These are phyloP conservation scores for Sabatieria punctata DNA, from an alignment of 2,888 invertebrate genomes.

Conservation along the genomic window DNA sequence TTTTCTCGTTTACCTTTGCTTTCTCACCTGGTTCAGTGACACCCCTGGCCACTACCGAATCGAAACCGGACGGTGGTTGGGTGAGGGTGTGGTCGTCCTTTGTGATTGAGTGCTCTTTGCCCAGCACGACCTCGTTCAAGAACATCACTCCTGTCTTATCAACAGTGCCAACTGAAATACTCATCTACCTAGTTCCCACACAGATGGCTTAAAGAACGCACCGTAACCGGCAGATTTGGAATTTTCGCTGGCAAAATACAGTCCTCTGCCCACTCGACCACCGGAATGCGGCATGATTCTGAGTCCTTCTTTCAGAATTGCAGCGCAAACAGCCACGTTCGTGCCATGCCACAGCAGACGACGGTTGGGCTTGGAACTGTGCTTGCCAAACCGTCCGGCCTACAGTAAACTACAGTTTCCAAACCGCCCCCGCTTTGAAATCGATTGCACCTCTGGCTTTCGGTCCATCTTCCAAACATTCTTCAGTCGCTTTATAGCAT, in stretches of 20 bases:
- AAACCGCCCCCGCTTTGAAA: not conserved
- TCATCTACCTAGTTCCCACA: slow-evolving; percentile 3
- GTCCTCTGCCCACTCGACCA: slow-evolving; percentile 35
- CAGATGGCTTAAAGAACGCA: slow-evolving; percentile 15
- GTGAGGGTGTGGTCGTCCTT: slow-evolving; percentile 25
- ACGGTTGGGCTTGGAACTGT: slow-evolving; percentile 29
- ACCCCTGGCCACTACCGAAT: slow-evolving; percentile 32
- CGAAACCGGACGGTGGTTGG: slow-evolving; percentile 31
- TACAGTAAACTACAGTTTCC: too few species aligned
- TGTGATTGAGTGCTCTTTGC: slow-evolving; percentile 32
- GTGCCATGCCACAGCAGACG: slow-evolving; percentile 39
- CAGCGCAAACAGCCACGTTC: slow-evolving; percentile 37
- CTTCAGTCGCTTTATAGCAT: slow-evolving; percentile 16
- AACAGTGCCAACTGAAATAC: slow-evolving; percentile 24
- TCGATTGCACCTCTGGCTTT: slow-evolving; percentile 15
- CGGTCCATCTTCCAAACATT: slow-evolving; percentile 32
- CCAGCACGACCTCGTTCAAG: slow-evolving; percentile 35
- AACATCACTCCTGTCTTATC: slow-evolving; percentile 35
- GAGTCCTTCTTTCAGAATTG: slow-evolving; percentile 36
- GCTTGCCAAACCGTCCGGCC: slow-evolving; percentile 23
- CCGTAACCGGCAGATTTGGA: slow-evolving; percentile 36
- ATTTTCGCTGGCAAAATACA: slow-evolving; percentile 38
- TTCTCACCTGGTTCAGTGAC: slow-evolving; percentile 23
- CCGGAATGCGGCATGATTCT: slow-evolving; percentile 39
- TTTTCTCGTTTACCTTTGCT: too few species aligned